phyloP scores from a whole-genome alignment of 2,113 vertebrate species.

The Cebidichthys violaceus region DNA sequence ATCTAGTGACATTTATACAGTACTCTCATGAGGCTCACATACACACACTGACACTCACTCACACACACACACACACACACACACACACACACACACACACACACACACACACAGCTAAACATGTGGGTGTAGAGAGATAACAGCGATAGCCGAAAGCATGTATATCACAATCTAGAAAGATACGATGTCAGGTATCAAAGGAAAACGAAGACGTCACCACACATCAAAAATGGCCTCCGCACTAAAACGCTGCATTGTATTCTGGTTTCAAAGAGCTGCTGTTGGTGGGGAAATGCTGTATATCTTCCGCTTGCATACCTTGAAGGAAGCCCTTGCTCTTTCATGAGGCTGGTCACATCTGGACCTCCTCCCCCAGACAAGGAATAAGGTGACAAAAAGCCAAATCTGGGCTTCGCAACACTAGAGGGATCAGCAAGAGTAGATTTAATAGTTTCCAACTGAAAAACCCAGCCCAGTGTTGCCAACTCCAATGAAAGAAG shows the following conservation, averaged over 20 bases:
- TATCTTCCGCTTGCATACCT: slow-evolving; percentile 10
- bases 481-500: too few relatives aligned
- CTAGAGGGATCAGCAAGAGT: not conserved
- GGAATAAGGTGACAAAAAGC: slow-evolving; percentile 4
- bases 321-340: not conserved
- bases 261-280: slow-evolving; percentile 18
- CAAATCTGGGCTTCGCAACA: not conserved
- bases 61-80: slow-evolving; percentile 16
- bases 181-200: slow-evolving; percentile 44
- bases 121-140: slow-evolving; percentile 44
- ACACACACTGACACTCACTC: slow-evolving; percentile 8
- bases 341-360: not conserved
- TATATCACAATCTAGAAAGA: slow-evolving; percentile 49
- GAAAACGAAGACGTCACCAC: slow-evolving; percentile 43
- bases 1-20: slow-evolving; percentile 69
- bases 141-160: slow-evolving; percentile 49
- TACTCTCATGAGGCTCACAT: slow-evolving; percentile 51
- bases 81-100: slow-evolving; percentile 3
- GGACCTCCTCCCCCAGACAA: not conserved
- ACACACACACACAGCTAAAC: slow-evolving; percentile 24
- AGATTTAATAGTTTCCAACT: not conserved
- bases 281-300: not conserved
- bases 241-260: slow-evolving; percentile 6
- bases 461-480: not conserved
- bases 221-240: slow-evolving; percentile 44